phyloP scores from a whole-genome alignment of 1,140 invertebrate genomes.

The Neoseiulus cucumeris region DNA sequence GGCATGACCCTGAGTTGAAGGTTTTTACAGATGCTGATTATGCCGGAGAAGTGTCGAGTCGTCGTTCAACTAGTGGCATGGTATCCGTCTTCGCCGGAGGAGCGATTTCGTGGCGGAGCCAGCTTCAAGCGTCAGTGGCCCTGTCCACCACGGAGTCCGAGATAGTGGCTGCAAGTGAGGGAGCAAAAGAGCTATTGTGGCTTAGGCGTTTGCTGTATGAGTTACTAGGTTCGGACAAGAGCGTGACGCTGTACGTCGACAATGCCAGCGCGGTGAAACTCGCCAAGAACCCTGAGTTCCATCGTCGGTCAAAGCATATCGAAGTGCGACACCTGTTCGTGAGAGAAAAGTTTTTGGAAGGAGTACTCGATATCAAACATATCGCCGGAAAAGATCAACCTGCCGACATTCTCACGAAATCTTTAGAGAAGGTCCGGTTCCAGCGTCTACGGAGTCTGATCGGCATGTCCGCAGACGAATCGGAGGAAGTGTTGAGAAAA shows the following conservation, averaged over 20 bases:
- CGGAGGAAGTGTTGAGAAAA: no score
- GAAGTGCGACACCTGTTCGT: no score
- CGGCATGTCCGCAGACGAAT: no score
- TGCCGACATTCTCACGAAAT: no score
- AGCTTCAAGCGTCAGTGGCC: constrained; percentile 7
- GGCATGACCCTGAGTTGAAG: neutral
- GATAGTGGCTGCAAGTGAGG: constrained; percentile 12
- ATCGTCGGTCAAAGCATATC: no score
- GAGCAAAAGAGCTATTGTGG: constrained; percentile 14
- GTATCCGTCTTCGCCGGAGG: constrained; percentile 19
- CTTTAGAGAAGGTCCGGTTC: no score
- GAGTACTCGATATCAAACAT: no score
- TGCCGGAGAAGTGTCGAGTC: constrained; percentile 20
- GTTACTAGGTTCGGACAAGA: neutral
- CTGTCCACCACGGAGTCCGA: constrained; percentile 15
- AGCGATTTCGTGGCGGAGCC: neutral
- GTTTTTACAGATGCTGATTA: constrained; percentile 27
- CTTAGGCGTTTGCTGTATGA: constrained; percentile 6
- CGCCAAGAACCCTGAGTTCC: no score
- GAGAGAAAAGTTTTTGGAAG: no score
- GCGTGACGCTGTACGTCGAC: neutral
- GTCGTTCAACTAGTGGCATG: constrained; percentile 26
- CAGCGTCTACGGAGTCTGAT: no score
- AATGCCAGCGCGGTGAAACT: no score
- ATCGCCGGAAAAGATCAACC: no score